These are phyloP conservation scores for Hippocampus guttulatus DNA, from an alignment of 2,113 vertebrate genomes.

Conservation along the genomic window DNA sequence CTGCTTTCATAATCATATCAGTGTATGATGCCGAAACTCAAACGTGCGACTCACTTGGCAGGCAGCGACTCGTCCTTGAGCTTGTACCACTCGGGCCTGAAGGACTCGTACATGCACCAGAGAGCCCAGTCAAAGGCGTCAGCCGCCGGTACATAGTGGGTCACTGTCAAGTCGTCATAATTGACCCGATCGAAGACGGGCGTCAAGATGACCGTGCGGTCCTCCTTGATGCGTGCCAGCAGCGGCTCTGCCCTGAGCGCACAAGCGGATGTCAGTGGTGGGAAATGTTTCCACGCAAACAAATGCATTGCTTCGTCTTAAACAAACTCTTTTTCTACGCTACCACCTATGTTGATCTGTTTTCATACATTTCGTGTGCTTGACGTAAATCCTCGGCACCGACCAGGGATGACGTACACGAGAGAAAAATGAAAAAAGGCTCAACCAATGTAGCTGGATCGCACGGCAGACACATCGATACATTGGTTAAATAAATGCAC, in stretches of 20 bases:
- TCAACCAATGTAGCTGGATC: too few species aligned
- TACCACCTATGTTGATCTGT: too few species aligned
- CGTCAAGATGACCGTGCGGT: constrained; percentile 64
- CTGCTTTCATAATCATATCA: too few species aligned
- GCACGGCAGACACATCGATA: too few species aligned
- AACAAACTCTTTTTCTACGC: too few species aligned
- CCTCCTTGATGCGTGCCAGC: constrained; percentile 66
- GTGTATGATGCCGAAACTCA: background rate
- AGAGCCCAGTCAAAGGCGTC: constrained; percentile 69
- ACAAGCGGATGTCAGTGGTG: background rate
- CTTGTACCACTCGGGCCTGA: constrained; percentile 68
- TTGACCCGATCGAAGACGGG: constrained; percentile 69
- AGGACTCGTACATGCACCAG: constrained; percentile 68
- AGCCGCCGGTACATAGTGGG: background rate
- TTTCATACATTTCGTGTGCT: too few species aligned
- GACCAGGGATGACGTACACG: too few species aligned
- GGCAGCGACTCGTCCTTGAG: constrained; percentile 55
- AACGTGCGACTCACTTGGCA: constrained; percentile 59
- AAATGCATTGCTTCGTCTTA: too few species aligned
- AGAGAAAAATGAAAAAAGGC: too few species aligned
- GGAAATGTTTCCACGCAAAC: background rate
- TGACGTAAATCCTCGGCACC: too few species aligned
- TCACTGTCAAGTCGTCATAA: constrained; percentile 55
- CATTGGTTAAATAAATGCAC: too few species aligned
- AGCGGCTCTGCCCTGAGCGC: constrained; percentile 68